phyloP scores from a whole-genome alignment of 2,113 vertebrate genomes.

The Nesoenas mayeri region DNA sequence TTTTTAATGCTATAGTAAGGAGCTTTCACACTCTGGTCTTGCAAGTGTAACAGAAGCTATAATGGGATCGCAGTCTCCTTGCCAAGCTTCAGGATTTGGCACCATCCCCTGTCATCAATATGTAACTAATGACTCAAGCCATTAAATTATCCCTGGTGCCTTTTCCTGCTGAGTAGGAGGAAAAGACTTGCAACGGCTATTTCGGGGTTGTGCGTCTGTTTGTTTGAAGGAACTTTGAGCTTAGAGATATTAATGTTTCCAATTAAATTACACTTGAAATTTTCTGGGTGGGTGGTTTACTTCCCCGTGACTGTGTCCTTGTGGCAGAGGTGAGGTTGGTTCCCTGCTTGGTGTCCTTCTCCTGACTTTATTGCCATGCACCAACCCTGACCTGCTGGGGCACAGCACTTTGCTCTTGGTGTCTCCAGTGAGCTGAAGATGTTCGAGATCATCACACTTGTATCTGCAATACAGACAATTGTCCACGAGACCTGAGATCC shows the following conservation, averaged over 20 bases:
- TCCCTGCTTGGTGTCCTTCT: neutral
- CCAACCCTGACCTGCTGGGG: neutral
- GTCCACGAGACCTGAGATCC: neutral
- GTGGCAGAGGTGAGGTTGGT: neutral
- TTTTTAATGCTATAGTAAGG: neutral
- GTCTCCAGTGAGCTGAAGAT: neutral
- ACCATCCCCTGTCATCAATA: neutral
- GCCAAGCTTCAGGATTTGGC: slow-evolving; percentile 26
- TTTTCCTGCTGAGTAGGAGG: slow-evolving; percentile 20
- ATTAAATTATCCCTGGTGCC: neutral
- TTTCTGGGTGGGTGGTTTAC: neutral
- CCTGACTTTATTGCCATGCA: neutral
- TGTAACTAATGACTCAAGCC: neutral
- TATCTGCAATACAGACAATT: neutral
- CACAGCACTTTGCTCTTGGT: neutral
- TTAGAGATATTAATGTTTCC: neutral
- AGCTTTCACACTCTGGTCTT: neutral
- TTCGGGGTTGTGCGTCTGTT: neutral
- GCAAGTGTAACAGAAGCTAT: neutral
- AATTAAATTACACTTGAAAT: neutral
- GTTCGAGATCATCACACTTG: neutral
- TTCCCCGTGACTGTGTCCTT: neutral
- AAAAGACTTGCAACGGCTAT: neutral
- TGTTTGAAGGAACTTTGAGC: neutral
- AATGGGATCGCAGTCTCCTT: neutral